Conservation (phyloP, 2,113 vertebrate genomes). For the Equus przewalskii region DNA sequence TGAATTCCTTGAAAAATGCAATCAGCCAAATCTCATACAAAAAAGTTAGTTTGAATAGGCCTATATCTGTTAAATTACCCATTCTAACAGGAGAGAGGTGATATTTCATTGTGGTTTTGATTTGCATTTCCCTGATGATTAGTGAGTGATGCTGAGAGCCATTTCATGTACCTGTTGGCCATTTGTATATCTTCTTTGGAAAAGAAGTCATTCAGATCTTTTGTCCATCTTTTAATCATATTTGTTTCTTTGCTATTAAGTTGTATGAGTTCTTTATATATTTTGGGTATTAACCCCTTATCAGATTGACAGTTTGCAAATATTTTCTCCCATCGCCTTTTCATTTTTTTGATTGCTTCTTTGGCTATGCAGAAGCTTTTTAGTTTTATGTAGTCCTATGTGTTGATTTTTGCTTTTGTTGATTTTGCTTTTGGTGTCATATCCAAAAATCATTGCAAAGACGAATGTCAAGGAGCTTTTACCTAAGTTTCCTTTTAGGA, state of each 20-base stretch:
- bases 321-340: too few species aligned
- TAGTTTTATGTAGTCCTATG: too few species aligned
- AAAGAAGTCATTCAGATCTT: too few species aligned
- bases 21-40: neutral
- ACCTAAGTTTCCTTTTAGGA: neutral
- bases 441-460: neutral
- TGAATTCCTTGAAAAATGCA: neutral
- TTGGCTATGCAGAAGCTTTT: neutral
- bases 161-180: neutral
- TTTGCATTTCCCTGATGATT: neutral
- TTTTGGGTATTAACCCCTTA: too few species aligned
- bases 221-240: too few species aligned
- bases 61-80: neutral
- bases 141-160: neutral
- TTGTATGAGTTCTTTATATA: too few species aligned
- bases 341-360: too few species aligned
- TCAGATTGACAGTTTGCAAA: too few species aligned
- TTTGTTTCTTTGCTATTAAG: too few species aligned
- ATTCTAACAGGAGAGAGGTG: too few species aligned
- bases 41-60: neutral
- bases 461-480: neutral
- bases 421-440: neutral
- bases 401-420: neutral
- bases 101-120: neutral
- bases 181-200: too few species aligned